A percentile compares a stretch with the other conserved stretches of the same genome.
Conservation (phyloP, 2,797 vertebrate species). For the Enteromius thamalakanensis region DNA sequence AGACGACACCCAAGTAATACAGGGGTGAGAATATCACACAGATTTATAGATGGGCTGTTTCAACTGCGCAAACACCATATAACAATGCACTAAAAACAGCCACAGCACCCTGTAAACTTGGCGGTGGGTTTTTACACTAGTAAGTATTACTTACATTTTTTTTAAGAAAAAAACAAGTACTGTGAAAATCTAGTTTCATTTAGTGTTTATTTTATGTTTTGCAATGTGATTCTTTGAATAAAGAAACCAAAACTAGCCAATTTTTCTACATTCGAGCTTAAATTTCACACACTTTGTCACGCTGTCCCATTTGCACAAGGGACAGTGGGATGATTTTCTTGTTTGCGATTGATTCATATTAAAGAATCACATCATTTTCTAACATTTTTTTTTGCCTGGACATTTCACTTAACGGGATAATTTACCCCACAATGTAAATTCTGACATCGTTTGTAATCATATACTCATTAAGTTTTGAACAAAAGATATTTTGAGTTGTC, state of each 20-base stretch:
- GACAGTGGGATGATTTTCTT: neutral
- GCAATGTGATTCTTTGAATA: neutral
- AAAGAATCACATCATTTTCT: neutral
- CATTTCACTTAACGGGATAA: neutral
- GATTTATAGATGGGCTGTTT: neutral
- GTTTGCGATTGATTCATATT: neutral
- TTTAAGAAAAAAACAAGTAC: neutral
- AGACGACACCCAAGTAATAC: neutral
- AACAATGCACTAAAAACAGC: neutral
- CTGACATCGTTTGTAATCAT: neutral
- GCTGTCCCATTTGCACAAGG: neutral
- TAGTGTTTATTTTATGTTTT: neutral
- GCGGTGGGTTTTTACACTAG: neutral
- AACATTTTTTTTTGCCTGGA: neutral
- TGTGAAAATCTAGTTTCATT: neutral
- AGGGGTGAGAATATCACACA: neutral
- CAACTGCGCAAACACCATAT: neutral
- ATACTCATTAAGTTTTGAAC: neutral
- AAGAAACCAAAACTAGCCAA: conserved; percentile 5
- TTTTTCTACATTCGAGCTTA: neutral
- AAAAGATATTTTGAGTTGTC: neutral
- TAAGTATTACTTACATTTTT: neutral
- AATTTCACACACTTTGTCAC: neutral
- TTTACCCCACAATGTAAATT: neutral
- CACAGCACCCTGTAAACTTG: neutral